Evolutionary conservation across 2,797 vertebrate genomes (phyloP), one percentile per base, ranked within the genome.

Genomic region (Australoheros facetus): DNA sequence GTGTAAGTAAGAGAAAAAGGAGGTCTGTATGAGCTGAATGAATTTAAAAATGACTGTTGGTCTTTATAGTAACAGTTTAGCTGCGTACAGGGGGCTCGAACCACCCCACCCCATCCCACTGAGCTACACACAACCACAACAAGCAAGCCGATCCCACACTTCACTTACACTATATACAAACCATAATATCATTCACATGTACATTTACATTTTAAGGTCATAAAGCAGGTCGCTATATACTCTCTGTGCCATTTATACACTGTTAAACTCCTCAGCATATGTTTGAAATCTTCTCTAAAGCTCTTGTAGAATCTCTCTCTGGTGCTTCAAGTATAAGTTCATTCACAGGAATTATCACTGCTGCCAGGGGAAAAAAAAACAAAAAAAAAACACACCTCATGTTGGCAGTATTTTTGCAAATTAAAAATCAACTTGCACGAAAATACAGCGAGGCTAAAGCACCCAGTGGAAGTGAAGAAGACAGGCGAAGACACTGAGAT

Each of bases 141-240:
- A 64, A 70, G 66, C 45, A 32, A 56, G 70, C 70, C 58, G 30
- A 34, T 21, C 66, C 37, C 62, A 79, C 30, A 45, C 73, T 62
- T 64, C 30, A 58, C 60, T 69, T 56, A 56, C 45, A 75, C 30
- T 74, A 88, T 78, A 62, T 83, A 90, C 73, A 87, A 73, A 78
- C 73, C 53, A 48, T 53, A n/a, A 45, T 72, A 69, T 84, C 73
- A 81, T 84, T 86, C 78, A 73, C 82, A 77, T 85, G 34, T 79
- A 84, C 73, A 71, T 87, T 78, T 88, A 91, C 84, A 90, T 84
- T 80, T 82, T 75, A 92, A 79, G 79, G 81, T 87, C 86, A 86
- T 78, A 66, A 80, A 80, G 64, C 32, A 77, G 73, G 81, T 59
- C 75, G 30, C 39, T 87, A 74, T 91, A 26, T 85, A 89, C 80